phyloP scores from a whole-genome alignment of 2,797 vertebrate genomes.

The Danio choprae region DNA sequence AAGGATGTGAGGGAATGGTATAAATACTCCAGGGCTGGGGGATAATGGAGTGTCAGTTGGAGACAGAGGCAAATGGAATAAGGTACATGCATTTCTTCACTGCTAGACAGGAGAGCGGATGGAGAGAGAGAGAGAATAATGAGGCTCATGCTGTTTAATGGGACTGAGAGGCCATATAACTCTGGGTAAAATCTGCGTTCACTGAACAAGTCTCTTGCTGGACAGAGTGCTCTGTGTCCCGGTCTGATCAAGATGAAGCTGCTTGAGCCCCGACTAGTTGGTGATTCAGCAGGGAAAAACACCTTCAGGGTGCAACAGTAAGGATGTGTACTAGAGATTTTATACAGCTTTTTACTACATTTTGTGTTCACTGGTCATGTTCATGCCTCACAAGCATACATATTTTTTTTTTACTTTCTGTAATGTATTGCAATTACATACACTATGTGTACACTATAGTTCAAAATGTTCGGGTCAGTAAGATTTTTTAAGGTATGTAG shows the following conservation, averaged over 20 bases:
- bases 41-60: conserved; percentile 54
- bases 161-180: conserved; percentile 25
- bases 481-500: neutral
- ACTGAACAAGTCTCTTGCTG: conserved; percentile 31
- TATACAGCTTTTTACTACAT: neutral
- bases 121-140: conserved; percentile 31
- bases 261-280: neutral
- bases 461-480: neutral
- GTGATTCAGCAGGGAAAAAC: neutral
- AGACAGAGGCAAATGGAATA: conserved; percentile 50
- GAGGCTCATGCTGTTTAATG: conserved; percentile 45
- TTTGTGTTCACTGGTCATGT: conserved; percentile 5
- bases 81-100: conserved; percentile 47
- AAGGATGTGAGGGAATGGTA: conserved; percentile 39
- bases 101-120: conserved; percentile 19
- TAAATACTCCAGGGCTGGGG: conserved; percentile 53
- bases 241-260: conserved; percentile 13
- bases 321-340: neutral
- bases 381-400: neutral
- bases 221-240: neutral
- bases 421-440: neutral
- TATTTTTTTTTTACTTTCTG: conserved; percentile 17
- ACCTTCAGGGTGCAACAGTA: neutral
- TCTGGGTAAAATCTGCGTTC: conserved; percentile 5
- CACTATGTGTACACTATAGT: no score